These are phyloP conservation scores for Euplexia lucipara DNA, from an alignment of 2,888 invertebrate genomes.

Conservation along the genomic window DNA sequence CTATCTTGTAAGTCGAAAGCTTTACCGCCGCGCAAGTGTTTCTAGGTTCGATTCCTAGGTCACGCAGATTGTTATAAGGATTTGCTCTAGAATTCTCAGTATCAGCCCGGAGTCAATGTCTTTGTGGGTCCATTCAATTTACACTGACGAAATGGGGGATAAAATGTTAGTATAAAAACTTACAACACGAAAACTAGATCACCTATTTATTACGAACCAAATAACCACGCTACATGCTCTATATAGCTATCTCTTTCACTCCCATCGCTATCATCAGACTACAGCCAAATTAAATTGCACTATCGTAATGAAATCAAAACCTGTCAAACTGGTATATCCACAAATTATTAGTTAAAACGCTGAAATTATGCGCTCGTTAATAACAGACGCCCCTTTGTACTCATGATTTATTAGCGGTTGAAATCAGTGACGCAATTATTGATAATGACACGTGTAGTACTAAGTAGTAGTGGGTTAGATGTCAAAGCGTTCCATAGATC, in stretches of 20 bases:
- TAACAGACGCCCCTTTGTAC: conserved; percentile 39
- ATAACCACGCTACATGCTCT: not conserved
- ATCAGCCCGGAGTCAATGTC: too few relatives aligned
- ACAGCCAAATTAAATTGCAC: conserved; percentile 43
- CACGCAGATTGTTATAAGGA: too few relatives aligned
- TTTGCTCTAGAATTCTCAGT: too few relatives aligned
- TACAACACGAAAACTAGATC: not conserved
- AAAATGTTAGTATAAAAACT: conserved; percentile 16
- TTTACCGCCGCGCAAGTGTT: too few relatives aligned
- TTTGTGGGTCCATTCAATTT: too few relatives aligned
- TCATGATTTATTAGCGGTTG: conserved; percentile 46
- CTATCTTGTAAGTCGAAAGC: too few relatives aligned
- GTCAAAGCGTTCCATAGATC: conserved; percentile 30
- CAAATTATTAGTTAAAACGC: conserved; percentile 60
- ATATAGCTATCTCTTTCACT: not conserved
- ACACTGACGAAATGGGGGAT: too few relatives aligned
- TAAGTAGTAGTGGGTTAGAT: conserved; percentile 8
- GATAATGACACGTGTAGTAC: conserved; percentile 23
- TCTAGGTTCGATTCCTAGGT: too few relatives aligned
- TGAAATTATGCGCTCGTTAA: conserved; percentile 52
- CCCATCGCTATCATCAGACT: conserved; percentile 26
- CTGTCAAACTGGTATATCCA: conserved; percentile 50
- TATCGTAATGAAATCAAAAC: conserved; percentile 62
- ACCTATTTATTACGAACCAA: conserved; percentile 1
- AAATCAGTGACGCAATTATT: conserved; percentile 40